Percentiles rank a stretch among this genome's conserved stretches.
Evolutionary conservation across 1,140 invertebrate species (phyloP).

Genomic region (Lanistes nyassanus): DNA sequence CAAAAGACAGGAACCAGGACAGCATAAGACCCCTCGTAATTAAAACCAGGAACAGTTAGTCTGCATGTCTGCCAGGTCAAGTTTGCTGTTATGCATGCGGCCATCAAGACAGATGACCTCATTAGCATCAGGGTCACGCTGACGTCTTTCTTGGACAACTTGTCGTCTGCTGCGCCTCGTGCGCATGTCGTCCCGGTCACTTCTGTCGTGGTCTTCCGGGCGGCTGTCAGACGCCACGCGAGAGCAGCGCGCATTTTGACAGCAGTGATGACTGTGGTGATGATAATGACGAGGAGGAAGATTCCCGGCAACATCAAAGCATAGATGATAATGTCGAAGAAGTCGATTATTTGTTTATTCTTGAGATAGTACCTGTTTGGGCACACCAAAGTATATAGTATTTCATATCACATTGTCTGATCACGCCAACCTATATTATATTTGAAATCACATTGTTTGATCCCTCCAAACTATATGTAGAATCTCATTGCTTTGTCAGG

Average conservation of each 20-base stretch:
- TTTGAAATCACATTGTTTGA: no score
- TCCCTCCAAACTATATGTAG: no score
- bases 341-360: conserved; percentile 11
- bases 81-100: conserved; percentile 6
- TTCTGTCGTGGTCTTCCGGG: neutral
- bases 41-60: conserved; percentile 10
- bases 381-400: no score
- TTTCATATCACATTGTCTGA: no score
- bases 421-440: no score
- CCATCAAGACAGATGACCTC: conserved; percentile 8
- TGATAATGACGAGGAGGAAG: conserved; percentile 14
- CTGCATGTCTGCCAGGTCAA: neutral
- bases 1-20: neutral
- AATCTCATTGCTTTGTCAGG: no score
- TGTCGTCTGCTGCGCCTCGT: neutral
- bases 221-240: neutral
- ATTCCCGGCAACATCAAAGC: neutral
- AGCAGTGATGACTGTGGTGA: conserved; percentile 15
- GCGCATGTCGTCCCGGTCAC: no score
- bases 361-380: conserved; percentile 11
- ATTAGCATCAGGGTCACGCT: conserved; percentile 12
- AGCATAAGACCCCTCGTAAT: neutral
- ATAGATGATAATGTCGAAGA: conserved; percentile 15
- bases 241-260: conserved; percentile 7
- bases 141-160: neutral